Percentiles rank a stretch among this genome's conserved stretches.
Conservation (phyloP, 2,113 vertebrate species). For the Macaca nemestrina region DNA sequence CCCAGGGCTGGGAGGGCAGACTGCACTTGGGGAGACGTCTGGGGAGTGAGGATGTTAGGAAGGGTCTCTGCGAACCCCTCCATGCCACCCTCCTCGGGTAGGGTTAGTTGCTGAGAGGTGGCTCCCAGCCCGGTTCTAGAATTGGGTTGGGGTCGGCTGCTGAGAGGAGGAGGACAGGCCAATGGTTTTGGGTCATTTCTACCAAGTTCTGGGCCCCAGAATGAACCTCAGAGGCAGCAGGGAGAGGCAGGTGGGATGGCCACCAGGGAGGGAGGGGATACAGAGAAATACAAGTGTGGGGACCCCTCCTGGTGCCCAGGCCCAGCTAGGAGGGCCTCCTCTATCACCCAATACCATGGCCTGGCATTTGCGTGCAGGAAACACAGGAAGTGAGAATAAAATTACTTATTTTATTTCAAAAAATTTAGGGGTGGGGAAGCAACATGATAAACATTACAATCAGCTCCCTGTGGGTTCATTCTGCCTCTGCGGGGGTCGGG, state of each 20-base stretch:
- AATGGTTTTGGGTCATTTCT: not conserved
- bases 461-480: not conserved
- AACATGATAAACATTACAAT: conserved; percentile 36
- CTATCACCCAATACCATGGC: not conserved
- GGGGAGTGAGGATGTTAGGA: not conserved
- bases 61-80: not conserved
- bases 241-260: not conserved
- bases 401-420: conserved; percentile 67
- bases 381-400: conserved; percentile 62
- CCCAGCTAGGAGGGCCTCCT: not conserved
- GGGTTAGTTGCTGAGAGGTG: not conserved
- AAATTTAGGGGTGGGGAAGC: conserved; percentile 19
- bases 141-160: not conserved
- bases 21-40: too few relatives aligned
- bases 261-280: not conserved
- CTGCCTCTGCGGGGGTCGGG: not conserved
- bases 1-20: not conserved
- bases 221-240: not conserved
- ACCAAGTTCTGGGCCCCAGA: not conserved
- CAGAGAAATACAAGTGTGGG: not conserved
- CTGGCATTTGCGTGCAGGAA: not conserved
- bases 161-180: not conserved
- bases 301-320: not conserved
- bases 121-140: not conserved
- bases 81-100: not conserved